A percentile compares a stretch with the other conserved stretches of the same genome.
Evolutionary conservation across 1,140 invertebrate genomes (phyloP).

Genomic region (Callitettix versicolor): DNA sequence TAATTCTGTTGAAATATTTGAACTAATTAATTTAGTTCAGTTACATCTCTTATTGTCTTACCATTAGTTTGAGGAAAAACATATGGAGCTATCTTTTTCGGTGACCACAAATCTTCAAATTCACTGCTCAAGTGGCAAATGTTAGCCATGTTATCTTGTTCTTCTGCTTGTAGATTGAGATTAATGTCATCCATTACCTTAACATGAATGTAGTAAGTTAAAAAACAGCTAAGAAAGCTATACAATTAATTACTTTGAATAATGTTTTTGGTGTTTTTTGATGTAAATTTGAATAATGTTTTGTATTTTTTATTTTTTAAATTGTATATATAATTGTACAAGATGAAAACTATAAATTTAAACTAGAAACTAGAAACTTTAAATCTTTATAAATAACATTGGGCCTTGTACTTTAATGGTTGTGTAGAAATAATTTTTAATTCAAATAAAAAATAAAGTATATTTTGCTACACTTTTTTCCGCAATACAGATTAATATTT

Average conservation of each 20-base stretch:
- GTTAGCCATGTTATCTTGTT: constrained; percentile 26
- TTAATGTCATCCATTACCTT: constrained; percentile 31
- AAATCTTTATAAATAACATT: not conserved
- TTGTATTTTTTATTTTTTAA: no score
- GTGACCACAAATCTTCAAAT: constrained; percentile 59
- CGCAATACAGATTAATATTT: no score
- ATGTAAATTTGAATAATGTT: no score
- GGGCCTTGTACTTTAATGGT: no score
- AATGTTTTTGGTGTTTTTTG: no score
- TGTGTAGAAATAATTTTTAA: no score
- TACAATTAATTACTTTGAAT: not conserved
- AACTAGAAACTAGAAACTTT: not conserved
- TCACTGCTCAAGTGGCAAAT: constrained; percentile 27
- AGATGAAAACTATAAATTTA: not conserved
- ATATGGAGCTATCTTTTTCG: constrained; percentile 46
- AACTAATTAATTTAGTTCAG: no score
- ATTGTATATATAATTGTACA: no score
- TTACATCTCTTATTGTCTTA: constrained; percentile 24
- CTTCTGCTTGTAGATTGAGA: constrained; percentile 28
- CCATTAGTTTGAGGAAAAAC: constrained; percentile 33
- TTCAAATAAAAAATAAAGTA: no score
- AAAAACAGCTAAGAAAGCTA: not conserved
- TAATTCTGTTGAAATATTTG: no score
- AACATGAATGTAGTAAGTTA: constrained; percentile 7
- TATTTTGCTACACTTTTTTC: no score